Base-by-base conservation (phyloP, 2,888 invertebrate genomes). In the Drosophila prolongata region DNA sequence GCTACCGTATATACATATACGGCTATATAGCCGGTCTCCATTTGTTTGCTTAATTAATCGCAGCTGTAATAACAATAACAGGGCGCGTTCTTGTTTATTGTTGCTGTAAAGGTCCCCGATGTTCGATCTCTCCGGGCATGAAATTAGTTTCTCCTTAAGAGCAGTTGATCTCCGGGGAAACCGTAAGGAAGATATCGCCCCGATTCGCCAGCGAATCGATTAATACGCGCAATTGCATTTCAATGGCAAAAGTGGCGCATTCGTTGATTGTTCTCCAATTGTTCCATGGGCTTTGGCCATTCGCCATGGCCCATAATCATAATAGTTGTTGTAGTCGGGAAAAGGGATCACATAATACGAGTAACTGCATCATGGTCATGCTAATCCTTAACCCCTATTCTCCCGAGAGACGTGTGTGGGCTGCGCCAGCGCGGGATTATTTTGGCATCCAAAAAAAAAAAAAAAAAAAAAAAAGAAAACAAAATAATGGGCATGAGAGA, bases 21-120 rank as follows among this genome's bases (percentile, higher is more conserved):
- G 47, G 47, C 47, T 10, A 46, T n/a, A 81, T 77, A 78, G 79
- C 78, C 71, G 76, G 59, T 38, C 49, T 55, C 80, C 78, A 85
- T 85, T 82, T 83, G 86, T 84, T 88, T 84, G 83, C 80, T 78
- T 88, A 84, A 84, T 84, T 84, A 86, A 84, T 84, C 88, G 87
- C 88, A 88, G 83, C 88, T 88, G 83, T 88, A 89, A 87, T 83
- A 86, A 80, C 74, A 88, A 77, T 71, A 70, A 58, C 56, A 43
- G 43, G 49, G 37, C 30, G 38, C 40, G 55, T n/a, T 27, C 38
- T 37, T 30, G 14, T 30, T 38, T 52, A 11, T 30, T 19, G 44
- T 24, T 35, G 35, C 10, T 35, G 35, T 37, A 37, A 30, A 34
- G 30, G 24, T 53, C 30, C 47, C 35, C 53, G 49, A 58, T 10